Base-by-base conservation (phyloP, 1,140 invertebrate genomes). In the Drosophila athabasca region DNA sequence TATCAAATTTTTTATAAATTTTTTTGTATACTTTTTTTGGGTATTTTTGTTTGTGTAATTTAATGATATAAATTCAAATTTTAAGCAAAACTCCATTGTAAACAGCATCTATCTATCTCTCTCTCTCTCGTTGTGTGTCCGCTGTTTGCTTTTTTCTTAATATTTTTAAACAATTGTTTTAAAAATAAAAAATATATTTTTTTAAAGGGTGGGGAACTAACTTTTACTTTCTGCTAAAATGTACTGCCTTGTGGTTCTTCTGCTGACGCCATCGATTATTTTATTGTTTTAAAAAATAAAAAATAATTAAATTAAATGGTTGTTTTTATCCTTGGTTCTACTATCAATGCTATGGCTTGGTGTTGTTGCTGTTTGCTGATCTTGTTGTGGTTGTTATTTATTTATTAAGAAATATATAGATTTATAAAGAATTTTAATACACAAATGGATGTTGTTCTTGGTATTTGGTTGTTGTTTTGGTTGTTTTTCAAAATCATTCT, bases 351-450 rank as follows among this genome's bases (percentile, higher is more conserved):
- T 31, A 9, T 31, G 31, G 31, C 31, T 31, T 62, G 61, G 80
- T 84, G 67, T 75, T 74, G 64, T 82, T 82, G 57, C 48, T 83
- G 75, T 75, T 39, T 79, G 62, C 66, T 59, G 79, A 79, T 79
- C 66, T 89, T 67, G 60, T 84, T 89, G 76, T 84, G 78, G 73
- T 80, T 89, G 74, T 85, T 89, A 85, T 90, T 90, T 89, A 85
- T 90, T 90, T 90, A 90, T 85, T 89, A 90, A 79, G 69, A 89
- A 78, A 83, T 85, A 82, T 76, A 82, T 76, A 75, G 76, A 74
- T 81, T 77, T 65, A 67, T 73, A 84, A 66, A 84, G 62, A 84
- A 70, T 69, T 69, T 24, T 44, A 74, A 88, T 89, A 89, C 84
- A 89, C 84, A 89, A 89, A 89, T 81, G 53, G 85, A 78, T 88